Conservation (phyloP, 2,797 vertebrate species). For the Silurus lanzhouensis region DNA sequence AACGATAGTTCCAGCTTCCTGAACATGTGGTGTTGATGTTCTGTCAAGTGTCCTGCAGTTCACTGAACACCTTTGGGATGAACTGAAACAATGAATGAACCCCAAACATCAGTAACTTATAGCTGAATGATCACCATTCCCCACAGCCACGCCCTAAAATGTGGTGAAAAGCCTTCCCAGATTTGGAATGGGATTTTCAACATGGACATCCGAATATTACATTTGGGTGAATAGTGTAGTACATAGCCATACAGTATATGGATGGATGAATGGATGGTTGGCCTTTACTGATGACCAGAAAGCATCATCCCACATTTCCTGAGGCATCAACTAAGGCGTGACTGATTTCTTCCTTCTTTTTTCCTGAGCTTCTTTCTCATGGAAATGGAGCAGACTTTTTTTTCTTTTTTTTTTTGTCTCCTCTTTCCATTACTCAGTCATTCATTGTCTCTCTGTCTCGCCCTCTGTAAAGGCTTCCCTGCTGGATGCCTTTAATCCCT, state of each 20-base stretch:
- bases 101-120: background rate
- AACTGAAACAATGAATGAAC: background rate
- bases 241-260: background rate
- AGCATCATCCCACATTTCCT: conserved; percentile 31
- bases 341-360: conserved; percentile 54
- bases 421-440: conserved; percentile 39
- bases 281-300: background rate
- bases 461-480: background rate
- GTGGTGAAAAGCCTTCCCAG: background rate
- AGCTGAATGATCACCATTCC: background rate
- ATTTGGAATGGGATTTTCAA: background rate
- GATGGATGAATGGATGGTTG: background rate
- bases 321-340: conserved; percentile 42
- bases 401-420: conserved; percentile 40
- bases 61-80: background rate
- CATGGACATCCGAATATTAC: too few species aligned
- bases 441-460: conserved; percentile 8
- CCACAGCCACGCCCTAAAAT: background rate
- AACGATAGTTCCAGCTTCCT: too few species aligned
- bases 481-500: conserved; percentile 27
- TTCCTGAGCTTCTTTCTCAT: conserved; percentile 63
- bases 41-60: background rate
- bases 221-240: too few species aligned
- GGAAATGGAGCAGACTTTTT: conserved; percentile 62
- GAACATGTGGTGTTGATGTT: too few species aligned